Evolutionary conservation across 2,113 vertebrate genomes (phyloP).

Genomic region (Etheostoma cragini): DNA sequence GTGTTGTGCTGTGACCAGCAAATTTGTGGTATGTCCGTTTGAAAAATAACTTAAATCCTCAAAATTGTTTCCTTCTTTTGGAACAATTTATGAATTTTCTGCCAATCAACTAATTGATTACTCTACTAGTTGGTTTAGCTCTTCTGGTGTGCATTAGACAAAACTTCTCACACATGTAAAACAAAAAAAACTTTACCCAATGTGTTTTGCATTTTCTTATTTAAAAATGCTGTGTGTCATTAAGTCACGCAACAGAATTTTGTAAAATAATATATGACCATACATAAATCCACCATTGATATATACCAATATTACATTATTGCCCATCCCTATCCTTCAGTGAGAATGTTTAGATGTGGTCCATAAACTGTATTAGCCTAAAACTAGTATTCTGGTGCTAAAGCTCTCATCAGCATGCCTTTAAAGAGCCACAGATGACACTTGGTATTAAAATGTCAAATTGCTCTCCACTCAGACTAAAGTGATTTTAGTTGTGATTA

Average conservation of each 20-base stretch:
- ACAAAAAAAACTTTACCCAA: background rate
- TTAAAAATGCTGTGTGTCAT: background rate
- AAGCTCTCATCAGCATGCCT: conserved; percentile 61
- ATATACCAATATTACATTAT: background rate
- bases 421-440: conserved; percentile 68
- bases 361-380: conserved; percentile 25
- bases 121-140: background rate
- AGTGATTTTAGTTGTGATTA: conserved; percentile 81
- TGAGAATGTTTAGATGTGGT: conserved; percentile 29
- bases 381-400: conserved; percentile 15
- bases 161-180: background rate
- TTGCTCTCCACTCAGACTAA: conserved; percentile 73
- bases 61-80: background rate
- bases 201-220: background rate
- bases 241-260: background rate
- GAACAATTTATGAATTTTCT: background rate
- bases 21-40: background rate
- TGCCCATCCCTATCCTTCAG: background rate
- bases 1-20: background rate
- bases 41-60: background rate
- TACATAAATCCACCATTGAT: background rate
- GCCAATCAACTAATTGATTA: background rate
- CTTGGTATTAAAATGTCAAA: conserved; percentile 80
- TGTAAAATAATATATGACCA: background rate
- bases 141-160: background rate